Percentiles rank a stretch among this genome's conserved stretches.
phyloP scores from a whole-genome alignment of 2,113 vertebrate species.

The Gymnobelideus leadbeateri region DNA sequence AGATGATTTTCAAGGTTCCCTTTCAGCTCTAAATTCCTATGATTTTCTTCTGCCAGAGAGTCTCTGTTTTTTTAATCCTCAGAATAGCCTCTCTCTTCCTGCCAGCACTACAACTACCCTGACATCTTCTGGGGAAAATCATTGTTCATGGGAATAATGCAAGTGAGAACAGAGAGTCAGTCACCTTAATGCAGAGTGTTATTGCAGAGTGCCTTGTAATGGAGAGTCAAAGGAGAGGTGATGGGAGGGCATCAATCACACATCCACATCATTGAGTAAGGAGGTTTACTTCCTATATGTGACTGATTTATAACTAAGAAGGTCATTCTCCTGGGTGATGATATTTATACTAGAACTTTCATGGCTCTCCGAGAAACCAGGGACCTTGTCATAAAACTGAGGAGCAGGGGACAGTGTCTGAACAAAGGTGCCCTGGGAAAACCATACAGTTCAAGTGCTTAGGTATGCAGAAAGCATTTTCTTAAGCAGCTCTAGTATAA shows the following conservation, averaged over 20 bases:
- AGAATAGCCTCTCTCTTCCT: neutral
- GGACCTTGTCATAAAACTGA: slow-evolving; percentile 41
- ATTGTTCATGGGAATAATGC: neutral
- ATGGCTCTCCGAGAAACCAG: slow-evolving; percentile 10
- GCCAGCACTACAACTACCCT: neutral
- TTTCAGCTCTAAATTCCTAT: neutral
- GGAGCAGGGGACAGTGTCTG: neutral
- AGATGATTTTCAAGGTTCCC: neutral
- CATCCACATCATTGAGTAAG: neutral
- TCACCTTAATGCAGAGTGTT: rapidly evolving
- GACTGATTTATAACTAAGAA: slow-evolving; percentile 37
- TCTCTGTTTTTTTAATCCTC: neutral
- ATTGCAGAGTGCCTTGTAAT: neutral
- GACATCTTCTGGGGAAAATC: neutral
- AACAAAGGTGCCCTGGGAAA: neutral
- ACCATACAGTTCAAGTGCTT: neutral
- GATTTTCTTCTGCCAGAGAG: neutral
- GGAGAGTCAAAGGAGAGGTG: neutral
- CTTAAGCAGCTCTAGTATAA: slow-evolving; percentile 45
- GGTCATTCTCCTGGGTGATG: slow-evolving; percentile 34
- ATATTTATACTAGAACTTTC: slow-evolving; percentile 47
- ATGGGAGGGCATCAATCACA: rapidly evolving
- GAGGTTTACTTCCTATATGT: neutral
- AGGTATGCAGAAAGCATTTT: slow-evolving; percentile 43
- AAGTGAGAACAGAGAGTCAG: neutral